These are phyloP conservation scores for Diabrotica undecimpunctata DNA, from an alignment of 1,140 invertebrate genomes.

Conservation along the genomic window DNA sequence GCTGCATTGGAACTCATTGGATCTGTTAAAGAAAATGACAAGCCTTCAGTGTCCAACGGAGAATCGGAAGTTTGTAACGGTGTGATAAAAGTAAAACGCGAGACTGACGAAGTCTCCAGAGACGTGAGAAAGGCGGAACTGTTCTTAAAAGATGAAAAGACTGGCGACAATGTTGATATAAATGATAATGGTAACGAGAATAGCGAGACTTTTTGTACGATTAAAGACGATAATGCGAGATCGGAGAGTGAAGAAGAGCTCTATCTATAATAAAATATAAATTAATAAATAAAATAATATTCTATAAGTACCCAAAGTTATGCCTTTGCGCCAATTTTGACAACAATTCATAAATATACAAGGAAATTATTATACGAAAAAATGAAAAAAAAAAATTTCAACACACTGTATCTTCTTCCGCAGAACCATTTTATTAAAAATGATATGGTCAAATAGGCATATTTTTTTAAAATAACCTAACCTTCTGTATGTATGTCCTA, in stretches of 20 bases:
- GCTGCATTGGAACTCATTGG: neutral
- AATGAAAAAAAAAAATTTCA: too few relatives aligned
- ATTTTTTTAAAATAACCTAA: too few relatives aligned
- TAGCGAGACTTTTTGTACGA: conserved; percentile 6
- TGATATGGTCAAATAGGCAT: too few relatives aligned
- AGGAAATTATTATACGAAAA: too few relatives aligned
- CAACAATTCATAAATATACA: too few relatives aligned
- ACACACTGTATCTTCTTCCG: too few relatives aligned
- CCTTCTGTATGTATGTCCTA: too few relatives aligned
- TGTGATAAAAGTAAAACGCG: conserved; percentile 3
- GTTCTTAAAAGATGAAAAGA: neutral
- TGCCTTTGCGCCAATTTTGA: too few relatives aligned
- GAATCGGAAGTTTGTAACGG: neutral
- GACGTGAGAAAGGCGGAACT: neutral
- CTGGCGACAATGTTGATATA: conserved; percentile 18
- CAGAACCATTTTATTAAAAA: too few relatives aligned
- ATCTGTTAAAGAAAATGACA: neutral
- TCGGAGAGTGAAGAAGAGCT: conserved; percentile 3
- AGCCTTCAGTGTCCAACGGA: neutral
- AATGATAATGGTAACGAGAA: conserved; percentile 12
- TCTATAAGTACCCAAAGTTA: too few relatives aligned
- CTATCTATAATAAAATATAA: too few relatives aligned
- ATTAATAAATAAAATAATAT: too few relatives aligned
- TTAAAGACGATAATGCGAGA: conserved; percentile 12
- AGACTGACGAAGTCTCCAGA: conserved; percentile 1